phyloP scores from a whole-genome alignment of 2,888 invertebrate genomes.

The Loripinus fragilis region DNA sequence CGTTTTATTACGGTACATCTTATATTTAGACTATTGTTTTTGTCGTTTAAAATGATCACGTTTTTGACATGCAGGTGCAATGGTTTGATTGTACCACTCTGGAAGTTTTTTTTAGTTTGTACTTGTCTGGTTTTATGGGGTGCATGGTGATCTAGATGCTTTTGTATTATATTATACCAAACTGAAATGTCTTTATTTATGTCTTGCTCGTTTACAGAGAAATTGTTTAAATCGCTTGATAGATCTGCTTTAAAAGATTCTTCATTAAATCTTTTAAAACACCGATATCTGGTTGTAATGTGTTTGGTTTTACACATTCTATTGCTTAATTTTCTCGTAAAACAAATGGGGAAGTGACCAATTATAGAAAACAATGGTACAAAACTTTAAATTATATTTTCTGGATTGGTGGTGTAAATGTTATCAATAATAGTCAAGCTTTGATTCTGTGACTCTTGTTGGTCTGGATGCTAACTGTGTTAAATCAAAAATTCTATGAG shows the following conservation, averaged over 20 bases:
- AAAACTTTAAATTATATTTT: neutral
- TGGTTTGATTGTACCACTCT: neutral
- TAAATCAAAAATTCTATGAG: neutral
- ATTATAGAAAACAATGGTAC: neutral
- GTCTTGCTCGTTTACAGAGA: neutral
- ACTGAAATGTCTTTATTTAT: neutral
- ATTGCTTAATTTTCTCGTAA: neutral
- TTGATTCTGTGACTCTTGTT: slow-evolving; percentile 7
- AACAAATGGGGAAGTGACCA: slow-evolving; percentile 15
- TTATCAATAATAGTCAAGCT: slow-evolving; percentile 13
- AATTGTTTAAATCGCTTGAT: neutral
- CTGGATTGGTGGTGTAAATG: slow-evolving; percentile 12
- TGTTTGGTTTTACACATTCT: neutral
- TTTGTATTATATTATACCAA: no score
- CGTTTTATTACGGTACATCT: neutral
- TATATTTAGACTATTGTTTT: neutral
- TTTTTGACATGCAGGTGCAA: neutral
- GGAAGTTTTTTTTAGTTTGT: neutral
- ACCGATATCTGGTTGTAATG: no score
- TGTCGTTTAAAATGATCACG: neutral
- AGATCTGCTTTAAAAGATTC: neutral
- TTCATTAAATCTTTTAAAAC: no score
- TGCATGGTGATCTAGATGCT: neutral
- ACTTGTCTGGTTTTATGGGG: neutral
- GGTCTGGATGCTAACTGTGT: neutral